phyloP scores from a whole-genome alignment of 2,888 invertebrate genomes.

The Vanessa cardui region DNA sequence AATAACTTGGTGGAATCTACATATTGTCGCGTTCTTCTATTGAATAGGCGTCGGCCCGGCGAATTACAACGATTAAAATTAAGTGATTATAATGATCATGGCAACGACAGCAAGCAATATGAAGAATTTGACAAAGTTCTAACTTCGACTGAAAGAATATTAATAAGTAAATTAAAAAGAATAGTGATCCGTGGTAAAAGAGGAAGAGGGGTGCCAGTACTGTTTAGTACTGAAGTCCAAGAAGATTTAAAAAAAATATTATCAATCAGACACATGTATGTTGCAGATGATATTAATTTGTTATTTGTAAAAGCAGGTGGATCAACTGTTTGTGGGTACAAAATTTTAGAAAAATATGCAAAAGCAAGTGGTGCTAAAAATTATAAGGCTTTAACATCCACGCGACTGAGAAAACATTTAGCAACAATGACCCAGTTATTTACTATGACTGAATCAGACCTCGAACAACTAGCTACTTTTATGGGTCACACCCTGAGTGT shows the following conservation, averaged over 20 bases:
- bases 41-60: slow-evolving; percentile 8
- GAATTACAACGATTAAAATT: slow-evolving; percentile 35
- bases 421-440: neutral
- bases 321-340: slow-evolving; percentile 25
- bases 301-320: slow-evolving; percentile 39
- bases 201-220: slow-evolving; percentile 39
- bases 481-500: neutral
- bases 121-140: slow-evolving; percentile 40
- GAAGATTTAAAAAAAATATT: slow-evolving; percentile 34
- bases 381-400: neutral
- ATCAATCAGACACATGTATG: slow-evolving; percentile 21
- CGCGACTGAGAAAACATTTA: neutral
- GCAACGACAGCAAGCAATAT: slow-evolving; percentile 33
- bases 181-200: slow-evolving; percentile 37
- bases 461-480: slow-evolving; percentile 1
- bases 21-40: slow-evolving; percentile 16
- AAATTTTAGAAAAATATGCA: slow-evolving; percentile 25
- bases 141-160: slow-evolving; percentile 36
- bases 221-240: slow-evolving; percentile 41
- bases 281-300: slow-evolving; percentile 29
- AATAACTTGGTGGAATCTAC: slow-evolving; percentile 21
- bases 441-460: neutral
- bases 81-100: slow-evolving; percentile 25
- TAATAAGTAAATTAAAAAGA: too few relatives aligned
- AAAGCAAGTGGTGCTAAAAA: slow-evolving; percentile 14